Evolutionary conservation across 2,888 invertebrate species (phyloP).

Genomic region (Chaitophorus viminalis): DNA sequence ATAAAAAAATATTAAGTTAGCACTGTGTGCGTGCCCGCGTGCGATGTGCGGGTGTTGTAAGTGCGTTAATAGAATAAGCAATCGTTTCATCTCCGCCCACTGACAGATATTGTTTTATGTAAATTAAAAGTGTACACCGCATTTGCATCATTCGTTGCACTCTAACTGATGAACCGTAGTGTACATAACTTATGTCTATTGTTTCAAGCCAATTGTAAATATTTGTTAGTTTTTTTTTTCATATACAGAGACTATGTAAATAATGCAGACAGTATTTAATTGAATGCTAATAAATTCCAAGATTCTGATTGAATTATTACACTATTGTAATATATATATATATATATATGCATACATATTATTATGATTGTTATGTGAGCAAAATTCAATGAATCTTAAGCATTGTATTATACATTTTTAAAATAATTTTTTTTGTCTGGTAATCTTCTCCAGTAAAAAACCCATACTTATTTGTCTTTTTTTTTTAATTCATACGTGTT

Average conservation of each 20-base stretch:
- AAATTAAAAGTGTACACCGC: background rate
- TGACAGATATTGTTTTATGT: background rate
- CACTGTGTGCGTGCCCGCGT: background rate
- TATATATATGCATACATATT: background rate
- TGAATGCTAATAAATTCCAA: background rate
- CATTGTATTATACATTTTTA: background rate
- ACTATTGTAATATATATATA: background rate
- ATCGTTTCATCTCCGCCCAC: background rate
- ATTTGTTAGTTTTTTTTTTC: constrained; percentile 12
- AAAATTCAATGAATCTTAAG: constrained; percentile 2
- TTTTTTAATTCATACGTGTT: background rate
- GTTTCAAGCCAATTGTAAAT: constrained; percentile 18
- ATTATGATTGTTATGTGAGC: background rate
- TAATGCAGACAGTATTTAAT: background rate
- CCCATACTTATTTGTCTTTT: background rate
- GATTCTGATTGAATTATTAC: background rate
- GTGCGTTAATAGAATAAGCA: background rate
- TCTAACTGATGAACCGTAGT: no score
- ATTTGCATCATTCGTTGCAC: constrained; percentile 7
- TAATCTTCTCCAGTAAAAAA: background rate
- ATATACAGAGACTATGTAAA: background rate
- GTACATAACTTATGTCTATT: constrained; percentile 3
- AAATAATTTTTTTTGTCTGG: background rate
- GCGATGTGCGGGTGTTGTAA: background rate
- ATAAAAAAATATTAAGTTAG: background rate